Evolutionary conservation across 2,113 vertebrate species (phyloP).

Genomic region (Epinephelus fuscoguttatus): DNA sequence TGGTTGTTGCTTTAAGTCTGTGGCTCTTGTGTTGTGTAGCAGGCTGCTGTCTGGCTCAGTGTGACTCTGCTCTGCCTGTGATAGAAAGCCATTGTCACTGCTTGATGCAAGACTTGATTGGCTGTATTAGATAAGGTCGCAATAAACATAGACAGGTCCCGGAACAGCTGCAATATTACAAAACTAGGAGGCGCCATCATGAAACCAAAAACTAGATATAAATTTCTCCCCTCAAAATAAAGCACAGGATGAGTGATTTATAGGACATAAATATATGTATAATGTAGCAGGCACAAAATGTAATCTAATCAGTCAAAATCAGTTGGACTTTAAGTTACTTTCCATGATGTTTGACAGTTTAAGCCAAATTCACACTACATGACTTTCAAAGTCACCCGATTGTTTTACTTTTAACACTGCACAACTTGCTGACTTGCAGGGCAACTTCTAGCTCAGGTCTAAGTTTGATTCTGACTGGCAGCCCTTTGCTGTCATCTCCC

Average conservation of each 20-base stretch:
- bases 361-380: too few relatives aligned
- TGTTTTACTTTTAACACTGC: too few relatives aligned
- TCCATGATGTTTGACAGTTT: neutral
- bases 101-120: neutral
- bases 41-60: neutral
- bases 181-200: neutral
- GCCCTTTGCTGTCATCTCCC: too few relatives aligned
- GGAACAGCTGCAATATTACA: neutral
- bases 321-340: slow-evolving; percentile 9
- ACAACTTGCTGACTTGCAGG: too few relatives aligned
- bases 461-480: too few relatives aligned
- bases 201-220: too few relatives aligned
- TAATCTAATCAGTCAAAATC: neutral
- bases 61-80: neutral
- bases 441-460: too few relatives aligned
- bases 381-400: too few relatives aligned
- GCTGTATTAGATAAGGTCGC: neutral
- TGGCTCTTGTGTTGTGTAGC: neutral
- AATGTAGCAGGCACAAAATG: neutral
- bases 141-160: too few relatives aligned
- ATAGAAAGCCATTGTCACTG: neutral
- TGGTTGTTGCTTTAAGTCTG: neutral
- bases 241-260: neutral
- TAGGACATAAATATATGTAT: neutral
- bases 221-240: neutral